phyloP scores from a whole-genome alignment of 2,888 invertebrate species.

The Athalia cordata region DNA sequence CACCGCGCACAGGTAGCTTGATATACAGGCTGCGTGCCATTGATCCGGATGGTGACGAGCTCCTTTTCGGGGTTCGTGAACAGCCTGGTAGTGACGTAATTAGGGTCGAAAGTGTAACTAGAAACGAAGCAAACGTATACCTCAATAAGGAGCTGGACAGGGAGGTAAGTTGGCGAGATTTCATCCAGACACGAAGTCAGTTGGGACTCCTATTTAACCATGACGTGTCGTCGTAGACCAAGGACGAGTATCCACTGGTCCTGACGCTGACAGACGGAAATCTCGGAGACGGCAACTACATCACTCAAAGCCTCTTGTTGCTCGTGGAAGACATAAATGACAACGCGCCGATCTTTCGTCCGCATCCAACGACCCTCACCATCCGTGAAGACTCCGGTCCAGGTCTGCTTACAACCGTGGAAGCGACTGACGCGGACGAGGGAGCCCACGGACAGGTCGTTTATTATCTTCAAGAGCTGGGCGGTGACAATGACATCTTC shows the following conservation, averaged over 20 bases:
- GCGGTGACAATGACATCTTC: slow-evolving; percentile 86
- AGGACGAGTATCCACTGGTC: slow-evolving; percentile 92
- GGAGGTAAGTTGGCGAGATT: slow-evolving; percentile 78
- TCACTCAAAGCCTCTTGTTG: slow-evolving; percentile 91
- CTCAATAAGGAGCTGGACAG: slow-evolving; percentile 92
- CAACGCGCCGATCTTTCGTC: slow-evolving; percentile 91
- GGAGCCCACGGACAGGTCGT: slow-evolving; percentile 95
- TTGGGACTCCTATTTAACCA: too few species aligned
- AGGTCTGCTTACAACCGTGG: slow-evolving; percentile 85
- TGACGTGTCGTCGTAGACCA: slow-evolving; percentile 76
- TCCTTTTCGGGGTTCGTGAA: slow-evolving; percentile 88
- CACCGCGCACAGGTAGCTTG: slow-evolving; percentile 80
- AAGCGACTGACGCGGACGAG: slow-evolving; percentile 92
- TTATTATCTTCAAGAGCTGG: slow-evolving; percentile 89
- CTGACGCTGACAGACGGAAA: slow-evolving; percentile 92
- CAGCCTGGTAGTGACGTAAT: slow-evolving; percentile 89
- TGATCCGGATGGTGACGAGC: slow-evolving; percentile 90
- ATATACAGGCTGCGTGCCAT: slow-evolving; percentile 88
- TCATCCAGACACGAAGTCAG: not conserved
- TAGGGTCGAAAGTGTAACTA: slow-evolving; percentile 86
- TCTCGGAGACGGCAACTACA: slow-evolving; percentile 89
- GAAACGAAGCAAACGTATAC: slow-evolving; percentile 90
- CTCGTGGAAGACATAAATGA: slow-evolving; percentile 95
- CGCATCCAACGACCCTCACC: slow-evolving; percentile 88
- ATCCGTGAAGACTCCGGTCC: slow-evolving; percentile 87